A percentile compares a stretch with the other conserved stretches of the same genome.
These are phyloP conservation scores for Donacobius atricapilla DNA, from an alignment of 2,113 vertebrate species.

Conservation along the genomic window DNA sequence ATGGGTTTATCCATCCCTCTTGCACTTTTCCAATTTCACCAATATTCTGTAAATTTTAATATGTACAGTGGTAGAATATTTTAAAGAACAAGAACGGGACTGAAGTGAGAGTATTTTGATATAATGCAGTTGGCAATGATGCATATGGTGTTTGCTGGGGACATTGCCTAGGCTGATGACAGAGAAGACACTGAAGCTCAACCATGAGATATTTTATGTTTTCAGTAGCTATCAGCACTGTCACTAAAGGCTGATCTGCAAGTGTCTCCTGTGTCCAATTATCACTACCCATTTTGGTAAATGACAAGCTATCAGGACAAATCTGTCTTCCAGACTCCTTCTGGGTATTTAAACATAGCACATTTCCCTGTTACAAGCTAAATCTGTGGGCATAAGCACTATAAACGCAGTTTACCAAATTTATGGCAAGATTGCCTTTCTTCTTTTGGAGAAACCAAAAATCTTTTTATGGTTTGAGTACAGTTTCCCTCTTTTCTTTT, in stretches of 20 bases:
- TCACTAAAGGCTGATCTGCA: conserved; percentile 56
- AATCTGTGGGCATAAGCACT: not conserved
- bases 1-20: not conserved
- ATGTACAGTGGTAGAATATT: not conserved
- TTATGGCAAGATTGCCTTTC: not conserved
- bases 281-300: conserved; percentile 69
- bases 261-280: conserved; percentile 69
- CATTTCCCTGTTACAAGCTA: not conserved
- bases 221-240: conserved; percentile 44
- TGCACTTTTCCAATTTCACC: not conserved
- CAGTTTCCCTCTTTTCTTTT: not conserved
- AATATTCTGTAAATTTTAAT: not conserved
- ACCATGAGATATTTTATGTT: conserved; percentile 47
- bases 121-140: not conserved
- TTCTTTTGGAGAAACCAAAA: conserved; percentile 18
- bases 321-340: conserved; percentile 56
- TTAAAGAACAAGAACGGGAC: not conserved
- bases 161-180: not conserved
- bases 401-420: not conserved
- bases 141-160: not conserved
- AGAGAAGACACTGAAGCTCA: conserved; percentile 45
- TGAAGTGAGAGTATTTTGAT: not conserved
- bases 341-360: conserved; percentile 37
- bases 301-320: conserved; percentile 67
- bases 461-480: not conserved